phyloP scores from a whole-genome alignment of 2,113 vertebrate species.

The Urocynchramus pylzowi region DNA sequence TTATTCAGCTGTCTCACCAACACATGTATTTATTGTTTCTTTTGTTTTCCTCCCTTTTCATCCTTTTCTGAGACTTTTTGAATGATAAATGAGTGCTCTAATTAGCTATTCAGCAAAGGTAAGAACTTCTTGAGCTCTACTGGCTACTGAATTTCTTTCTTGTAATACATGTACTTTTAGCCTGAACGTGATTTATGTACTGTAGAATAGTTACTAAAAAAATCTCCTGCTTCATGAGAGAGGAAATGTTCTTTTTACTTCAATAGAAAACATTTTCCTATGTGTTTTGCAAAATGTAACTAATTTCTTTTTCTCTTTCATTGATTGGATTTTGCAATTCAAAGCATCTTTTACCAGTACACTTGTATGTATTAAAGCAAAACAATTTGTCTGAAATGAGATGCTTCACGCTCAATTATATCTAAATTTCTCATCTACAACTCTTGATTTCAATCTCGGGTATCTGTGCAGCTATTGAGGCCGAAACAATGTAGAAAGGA shows the following conservation, averaged over 20 bases:
- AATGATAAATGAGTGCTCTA: neutral
- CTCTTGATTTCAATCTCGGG: constrained; percentile 61
- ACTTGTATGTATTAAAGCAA: constrained; percentile 48
- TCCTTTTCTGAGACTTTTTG: neutral
- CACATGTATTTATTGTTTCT: neutral
- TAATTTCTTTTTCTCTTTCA: constrained; percentile 61
- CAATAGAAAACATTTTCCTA: constrained; percentile 23
- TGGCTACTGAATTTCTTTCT: constrained; percentile 20
- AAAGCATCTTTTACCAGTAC: constrained; percentile 52
- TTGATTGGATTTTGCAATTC: constrained; percentile 67
- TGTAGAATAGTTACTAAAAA: constrained; percentile 18
- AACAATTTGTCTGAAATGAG: constrained; percentile 64
- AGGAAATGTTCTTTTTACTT: constrained; percentile 29
- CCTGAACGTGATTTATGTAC: constrained; percentile 41
- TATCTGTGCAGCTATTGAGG: constrained; percentile 45
- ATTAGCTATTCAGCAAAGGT: constrained; percentile 31
- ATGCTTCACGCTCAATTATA: constrained; percentile 64
- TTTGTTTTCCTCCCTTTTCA: neutral
- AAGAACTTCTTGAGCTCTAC: neutral
- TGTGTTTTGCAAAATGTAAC: constrained; percentile 64
- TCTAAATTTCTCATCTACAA: constrained; percentile 60
- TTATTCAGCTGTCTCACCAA: neutral
- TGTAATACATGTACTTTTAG: neutral
- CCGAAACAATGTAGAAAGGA: constrained; percentile 48
- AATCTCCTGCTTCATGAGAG: neutral